phyloP scores from a whole-genome alignment of 2,113 vertebrate genomes.

The Phalacrocorax carbo region DNA sequence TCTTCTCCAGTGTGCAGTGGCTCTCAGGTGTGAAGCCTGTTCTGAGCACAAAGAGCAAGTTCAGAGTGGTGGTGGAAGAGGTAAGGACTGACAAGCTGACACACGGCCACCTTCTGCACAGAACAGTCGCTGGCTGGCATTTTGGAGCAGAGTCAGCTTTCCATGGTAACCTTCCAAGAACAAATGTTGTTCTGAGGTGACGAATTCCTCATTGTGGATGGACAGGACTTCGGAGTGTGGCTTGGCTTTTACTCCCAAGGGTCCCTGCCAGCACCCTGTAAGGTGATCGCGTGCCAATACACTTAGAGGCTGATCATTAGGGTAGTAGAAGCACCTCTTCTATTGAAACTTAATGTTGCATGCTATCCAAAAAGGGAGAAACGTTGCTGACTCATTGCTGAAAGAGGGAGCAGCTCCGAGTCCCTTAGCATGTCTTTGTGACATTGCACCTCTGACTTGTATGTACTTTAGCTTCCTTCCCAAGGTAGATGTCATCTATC shows the following conservation, averaged over 20 bases:
- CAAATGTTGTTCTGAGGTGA: neutral
- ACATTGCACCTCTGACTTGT: neutral
- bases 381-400: neutral
- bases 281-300: neutral
- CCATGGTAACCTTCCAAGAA: neutral
- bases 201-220: neutral
- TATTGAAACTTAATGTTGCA: neutral
- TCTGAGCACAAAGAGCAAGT: slow-evolving; percentile 97
- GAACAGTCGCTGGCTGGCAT: neutral
- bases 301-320: neutral
- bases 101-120: neutral
- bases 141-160: slow-evolving; percentile 12
- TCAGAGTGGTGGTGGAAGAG: slow-evolving; percentile 97
- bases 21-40: slow-evolving; percentile 96
- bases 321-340: neutral
- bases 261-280: neutral
- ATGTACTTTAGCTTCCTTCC: neutral
- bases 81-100: slow-evolving; percentile 60
- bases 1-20: slow-evolving; percentile 97
- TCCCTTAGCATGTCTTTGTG: neutral
- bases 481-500: neutral
- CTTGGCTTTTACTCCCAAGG: neutral
- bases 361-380: neutral
- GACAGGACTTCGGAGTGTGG: neutral
- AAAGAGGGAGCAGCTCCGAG: neutral